Evolutionary conservation across 2,113 vertebrate species (phyloP), one percentile per base, ranked within the genome.

Genomic region (Alaudala cheleensis): DNA sequence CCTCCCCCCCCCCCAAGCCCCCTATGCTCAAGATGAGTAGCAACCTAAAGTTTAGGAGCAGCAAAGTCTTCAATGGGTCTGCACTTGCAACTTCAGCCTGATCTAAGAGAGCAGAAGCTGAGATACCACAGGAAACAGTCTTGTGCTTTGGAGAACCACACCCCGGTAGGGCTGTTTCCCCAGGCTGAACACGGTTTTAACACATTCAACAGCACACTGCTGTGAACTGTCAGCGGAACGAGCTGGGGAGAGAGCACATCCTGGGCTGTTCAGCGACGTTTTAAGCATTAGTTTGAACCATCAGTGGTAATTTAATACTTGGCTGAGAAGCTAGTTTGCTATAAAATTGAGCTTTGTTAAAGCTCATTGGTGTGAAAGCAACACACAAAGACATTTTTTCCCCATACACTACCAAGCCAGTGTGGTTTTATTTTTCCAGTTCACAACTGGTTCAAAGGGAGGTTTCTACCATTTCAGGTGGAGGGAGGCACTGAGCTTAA

Each of bases 191-290:
- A 4, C 0, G 1, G 42, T 2, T 50, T 40, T 45, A 87, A 67
- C 81, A 51, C 72, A 1, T 37, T 28, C 58, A 19, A 3, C 6
- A 29, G 51, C 23, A 1, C 2, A 3, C 34, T 9, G 73, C 70
- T 44, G 23, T 1, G 25, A 81, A 5, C 50, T 10, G 45, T 7
- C 67, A 40, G 50, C 3, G 0, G 4, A 3, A 25, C 0, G 1
- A 20, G 53, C 57, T 6, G 62, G 26, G 61, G 6, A 47, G 15
- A 21, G 21, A 24, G 23, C 40, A 29, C 3, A 14, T 11, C 88
- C 84, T 23, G 23, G 18, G 37, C 81, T 21, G 10, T 10, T 34
- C 7, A 1, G 10, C 5, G 24, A 6, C 73, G 24, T 14, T 33
- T 69, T 10, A 83, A 77, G n/a, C 76, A 40, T 58, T 21, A 6